Evolutionary conservation across 2,113 vertebrate species (phyloP), one percentile per base, ranked within the genome.

Genomic region (Sinocyclocheilus rhinocerous): DNA sequence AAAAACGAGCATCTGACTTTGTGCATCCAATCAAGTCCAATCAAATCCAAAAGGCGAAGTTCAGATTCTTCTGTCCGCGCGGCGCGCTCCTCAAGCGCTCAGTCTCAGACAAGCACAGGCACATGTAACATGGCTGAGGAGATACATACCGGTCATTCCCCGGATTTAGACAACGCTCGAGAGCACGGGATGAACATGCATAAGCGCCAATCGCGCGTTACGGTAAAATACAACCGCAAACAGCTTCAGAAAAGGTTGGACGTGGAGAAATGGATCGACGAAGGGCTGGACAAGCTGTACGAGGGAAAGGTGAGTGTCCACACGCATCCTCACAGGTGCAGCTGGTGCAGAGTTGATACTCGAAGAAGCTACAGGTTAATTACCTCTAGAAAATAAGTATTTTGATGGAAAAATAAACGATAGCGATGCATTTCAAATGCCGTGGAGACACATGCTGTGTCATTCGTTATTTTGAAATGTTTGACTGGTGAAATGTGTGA

Each of bases 201-300:
- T 82, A 96, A 95, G 86, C 94, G 97, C 12, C 96, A 97, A 22
- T 95, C 96, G 4, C 93, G 97, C 13, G 97, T 97, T 16, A 98
- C 97, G 0, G 97, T 97, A 12, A 97, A 97, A 84, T 98, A 98
- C 83, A 96, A 97, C 91, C 91, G 97, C 82, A 95, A 95, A 81
- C 96, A 97, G 93, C 94, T 98, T 76, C 97, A 97, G 94, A 93
- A 91, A 90, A 93, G 97, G 15, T 95, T 97, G 77, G 96, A 97
- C 76, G 93, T 97, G 87, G 97, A 98, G 92, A 96, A 96, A 86
- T 97, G 97, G 97, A 96, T 97, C 85, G 97, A 97, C n/a, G 95
- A 95, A 8, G 84, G 90, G 67, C 86, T 98, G 88, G 95, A 95
- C 89, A 91, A 92, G 88, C 94, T 97, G 16, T 97, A 95, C 93